Conservation (phyloP, 1,140 invertebrate genomes). For the Contarinia nasturtii region DNA sequence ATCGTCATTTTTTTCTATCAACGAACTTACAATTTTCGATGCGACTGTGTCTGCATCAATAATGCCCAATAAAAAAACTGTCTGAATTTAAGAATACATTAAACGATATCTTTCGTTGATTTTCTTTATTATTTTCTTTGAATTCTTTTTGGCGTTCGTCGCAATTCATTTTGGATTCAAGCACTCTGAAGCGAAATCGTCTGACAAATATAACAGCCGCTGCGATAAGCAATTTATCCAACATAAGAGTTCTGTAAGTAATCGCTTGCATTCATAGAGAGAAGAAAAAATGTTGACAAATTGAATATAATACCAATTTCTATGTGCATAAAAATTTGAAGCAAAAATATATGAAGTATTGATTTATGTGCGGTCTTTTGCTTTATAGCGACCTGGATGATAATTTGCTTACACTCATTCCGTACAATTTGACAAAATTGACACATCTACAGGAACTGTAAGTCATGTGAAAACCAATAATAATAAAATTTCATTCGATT, state of each 20-base stretch:
- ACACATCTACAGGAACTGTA: slow-evolving; percentile 49
- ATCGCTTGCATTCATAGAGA: slow-evolving; percentile 1
- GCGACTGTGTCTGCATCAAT: too few relatives aligned
- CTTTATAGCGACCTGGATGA: slow-evolving; percentile 49
- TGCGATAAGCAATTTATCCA: slow-evolving; percentile 41
- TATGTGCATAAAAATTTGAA: neutral
- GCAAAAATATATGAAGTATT: neutral
- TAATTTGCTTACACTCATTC: slow-evolving; percentile 45
- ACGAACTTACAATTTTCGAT: too few relatives aligned
- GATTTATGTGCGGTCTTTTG: too few relatives aligned
- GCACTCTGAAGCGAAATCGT: slow-evolving; percentile 43
- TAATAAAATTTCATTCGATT: slow-evolving; percentile 1
- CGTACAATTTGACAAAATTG: slow-evolving; percentile 38
- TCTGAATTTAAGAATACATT: too few relatives aligned
- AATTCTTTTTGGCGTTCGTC: too few relatives aligned
- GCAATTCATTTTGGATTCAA: slow-evolving; percentile 1
- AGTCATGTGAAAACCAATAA: slow-evolving; percentile 29
- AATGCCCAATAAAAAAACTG: too few relatives aligned
- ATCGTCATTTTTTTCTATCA: too few relatives aligned
- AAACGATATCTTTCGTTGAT: too few relatives aligned
- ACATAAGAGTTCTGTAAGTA: slow-evolving; percentile 52
- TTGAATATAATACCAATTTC: neutral
- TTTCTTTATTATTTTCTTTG: too few relatives aligned
- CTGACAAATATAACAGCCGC: slow-evolving; percentile 39
- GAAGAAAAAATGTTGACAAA: neutral